Base-by-base conservation (phyloP, 2,797 vertebrate genomes). In the Coracias cyanogaster region DNA sequence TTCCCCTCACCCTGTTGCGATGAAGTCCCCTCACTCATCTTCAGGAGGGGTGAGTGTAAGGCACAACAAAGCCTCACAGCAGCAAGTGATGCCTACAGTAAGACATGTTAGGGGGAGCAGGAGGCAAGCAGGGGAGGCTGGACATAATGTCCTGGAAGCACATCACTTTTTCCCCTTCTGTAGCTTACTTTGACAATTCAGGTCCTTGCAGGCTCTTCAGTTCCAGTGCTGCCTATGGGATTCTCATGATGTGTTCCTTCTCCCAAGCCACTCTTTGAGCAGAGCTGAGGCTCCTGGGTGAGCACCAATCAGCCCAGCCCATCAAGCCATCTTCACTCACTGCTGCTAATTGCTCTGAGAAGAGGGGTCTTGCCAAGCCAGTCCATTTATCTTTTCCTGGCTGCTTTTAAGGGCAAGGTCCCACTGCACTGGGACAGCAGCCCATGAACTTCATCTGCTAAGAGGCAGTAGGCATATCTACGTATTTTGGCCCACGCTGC, bases 401-500 rank as follows among this genome's bases (percentile, higher is more conserved):
- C 62, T 48, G 61, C 76, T 70, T 52, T 39, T 45, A 15, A 78
- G 16, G 55, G 6, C 65, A 49, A 41, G n/a, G 12, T 81, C 73
- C 46, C 65, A 39, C 73, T 64, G 41, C 58, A 57, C 39, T 69
- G 35, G 51, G 39, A 22, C 51, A 92, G 61, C 62, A 84, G 82
- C 29, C 10, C 1, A 0, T 15, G 39, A 71, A 22, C 6, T 43
- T 78, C 55, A 72, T 33, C 46, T 86, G 49, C 67, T 82, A 26
- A 20, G 67, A 88, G 80, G 70, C 83, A 69, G 51, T 29, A 55
- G 43, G 46, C 29, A 62, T 54, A 52, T 83, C 73, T 41, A 62
- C 10, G 45, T 2, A 0, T 39, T 71, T 49, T 72, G 57, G 65
- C 65, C 72, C 48, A 26, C 2, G 0, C 28, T 0, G 1, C 66